Conservation (phyloP, 2,888 invertebrate genomes). For the Hecatera dysodea region DNA sequence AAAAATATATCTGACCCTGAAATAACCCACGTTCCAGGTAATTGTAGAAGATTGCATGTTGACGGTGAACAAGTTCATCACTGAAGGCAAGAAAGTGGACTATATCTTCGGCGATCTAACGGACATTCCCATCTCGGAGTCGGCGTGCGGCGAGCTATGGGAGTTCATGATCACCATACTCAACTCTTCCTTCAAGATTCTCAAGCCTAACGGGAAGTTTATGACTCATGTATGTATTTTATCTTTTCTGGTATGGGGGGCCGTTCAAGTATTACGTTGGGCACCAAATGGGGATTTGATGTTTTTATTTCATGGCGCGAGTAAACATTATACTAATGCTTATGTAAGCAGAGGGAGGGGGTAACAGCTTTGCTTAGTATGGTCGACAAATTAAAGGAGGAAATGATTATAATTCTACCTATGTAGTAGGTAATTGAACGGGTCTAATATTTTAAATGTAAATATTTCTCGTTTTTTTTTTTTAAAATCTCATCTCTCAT, state of each 20-base stretch:
- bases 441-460: too few species aligned
- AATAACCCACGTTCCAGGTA: slow-evolving; percentile 90
- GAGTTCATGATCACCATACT: slow-evolving; percentile 96
- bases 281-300: too few species aligned
- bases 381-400: too few species aligned
- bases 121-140: slow-evolving; percentile 96
- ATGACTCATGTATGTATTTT: slow-evolving; percentile 95
- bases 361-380: too few species aligned
- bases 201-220: slow-evolving; percentile 96
- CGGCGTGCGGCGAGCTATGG: slow-evolving; percentile 96
- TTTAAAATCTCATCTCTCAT: too few species aligned
- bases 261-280: too few species aligned
- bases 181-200: slow-evolving; percentile 94
- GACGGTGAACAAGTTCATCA: slow-evolving; percentile 94
- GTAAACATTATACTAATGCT: too few species aligned
- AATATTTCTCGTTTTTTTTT: background rate
- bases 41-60: slow-evolving; percentile 97
- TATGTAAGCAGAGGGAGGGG: too few species aligned
- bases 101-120: slow-evolving; percentile 98
- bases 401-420: too few species aligned
- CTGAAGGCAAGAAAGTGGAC: slow-evolving; percentile 96
- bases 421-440: too few species aligned
- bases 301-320: too few species aligned
- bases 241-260: background rate
- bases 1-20: too few species aligned